These are phyloP conservation scores for Ctenochaetus hawaiiensis DNA, from an alignment of 2,797 vertebrate genomes.

Conservation along the genomic window DNA sequence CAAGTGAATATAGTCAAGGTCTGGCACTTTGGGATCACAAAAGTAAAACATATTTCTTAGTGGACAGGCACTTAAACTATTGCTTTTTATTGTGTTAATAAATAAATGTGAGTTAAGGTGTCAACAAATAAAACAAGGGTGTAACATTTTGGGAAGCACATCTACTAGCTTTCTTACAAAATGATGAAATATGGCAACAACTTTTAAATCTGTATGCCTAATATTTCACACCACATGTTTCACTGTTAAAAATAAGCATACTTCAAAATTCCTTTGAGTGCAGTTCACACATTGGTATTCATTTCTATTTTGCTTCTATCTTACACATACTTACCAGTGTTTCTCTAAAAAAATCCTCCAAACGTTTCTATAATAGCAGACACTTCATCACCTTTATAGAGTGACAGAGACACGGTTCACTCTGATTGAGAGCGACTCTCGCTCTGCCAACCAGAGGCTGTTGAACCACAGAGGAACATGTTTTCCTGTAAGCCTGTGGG, in stretches of 20 bases:
- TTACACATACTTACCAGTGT: background rate
- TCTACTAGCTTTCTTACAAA: background rate
- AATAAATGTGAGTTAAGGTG: conserved; percentile 5
- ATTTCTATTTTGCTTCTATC: background rate
- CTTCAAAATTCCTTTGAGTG: conserved; percentile 3
- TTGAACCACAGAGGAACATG: conserved; percentile 38
- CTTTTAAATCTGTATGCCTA: background rate
- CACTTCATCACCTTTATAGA: conserved; percentile 37
- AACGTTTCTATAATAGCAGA: background rate
- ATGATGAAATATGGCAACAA: background rate
- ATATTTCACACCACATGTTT: background rate
- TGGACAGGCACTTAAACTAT: background rate
- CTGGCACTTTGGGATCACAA: too few relatives aligned
- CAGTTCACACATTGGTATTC: background rate
- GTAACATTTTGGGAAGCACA: background rate
- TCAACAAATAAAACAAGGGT: background rate
- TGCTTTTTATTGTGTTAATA: background rate
- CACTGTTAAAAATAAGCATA: background rate
- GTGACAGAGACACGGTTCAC: conserved; percentile 14
- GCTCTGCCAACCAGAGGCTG: conserved; percentile 20
- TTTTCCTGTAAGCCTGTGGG: conserved; percentile 49
- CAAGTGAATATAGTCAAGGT: too few relatives aligned
- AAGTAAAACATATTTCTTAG: too few relatives aligned
- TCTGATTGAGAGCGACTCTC: background rate
- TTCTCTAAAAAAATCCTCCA: conserved; percentile 2